phyloP scores from a whole-genome alignment of 2,113 vertebrate species.

The Dicrurus megarhynchus region DNA sequence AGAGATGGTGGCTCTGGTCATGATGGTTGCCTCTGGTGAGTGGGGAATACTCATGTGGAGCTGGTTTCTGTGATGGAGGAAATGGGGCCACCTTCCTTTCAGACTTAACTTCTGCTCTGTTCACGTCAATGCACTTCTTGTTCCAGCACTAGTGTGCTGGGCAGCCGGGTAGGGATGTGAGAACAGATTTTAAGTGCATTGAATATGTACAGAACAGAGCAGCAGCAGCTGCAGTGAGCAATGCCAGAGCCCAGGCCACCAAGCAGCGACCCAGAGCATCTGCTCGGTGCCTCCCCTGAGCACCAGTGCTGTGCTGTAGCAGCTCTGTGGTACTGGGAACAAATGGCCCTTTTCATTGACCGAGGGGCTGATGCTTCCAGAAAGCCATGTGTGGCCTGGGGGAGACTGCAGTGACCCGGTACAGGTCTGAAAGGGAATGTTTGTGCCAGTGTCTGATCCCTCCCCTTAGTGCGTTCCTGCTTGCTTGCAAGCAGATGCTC shows the following conservation, averaged over 20 bases:
- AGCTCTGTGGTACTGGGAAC: background rate
- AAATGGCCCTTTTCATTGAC: background rate
- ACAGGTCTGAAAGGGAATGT: background rate
- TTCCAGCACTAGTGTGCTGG: background rate
- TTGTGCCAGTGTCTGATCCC: background rate
- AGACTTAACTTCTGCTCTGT: background rate
- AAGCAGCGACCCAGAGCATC: background rate
- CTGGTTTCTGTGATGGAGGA: background rate
- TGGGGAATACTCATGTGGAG: background rate
- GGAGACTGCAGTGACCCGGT: background rate
- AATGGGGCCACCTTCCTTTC: background rate
- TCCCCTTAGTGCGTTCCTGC: background rate
- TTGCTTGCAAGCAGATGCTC: background rate
- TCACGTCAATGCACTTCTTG: background rate
- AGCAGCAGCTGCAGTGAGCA: background rate
- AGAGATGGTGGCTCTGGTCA: background rate
- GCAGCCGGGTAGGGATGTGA: accelerated
- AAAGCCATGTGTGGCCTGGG: background rate
- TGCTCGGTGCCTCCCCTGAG: background rate
- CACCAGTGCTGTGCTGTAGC: background rate
- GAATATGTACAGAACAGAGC: background rate
- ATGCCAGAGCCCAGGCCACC: background rate
- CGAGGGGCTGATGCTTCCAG: background rate
- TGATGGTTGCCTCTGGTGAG: background rate
- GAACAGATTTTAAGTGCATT: background rate